Conservation (phyloP, 2,888 invertebrate species). For the Parnassius orleans region DNA sequence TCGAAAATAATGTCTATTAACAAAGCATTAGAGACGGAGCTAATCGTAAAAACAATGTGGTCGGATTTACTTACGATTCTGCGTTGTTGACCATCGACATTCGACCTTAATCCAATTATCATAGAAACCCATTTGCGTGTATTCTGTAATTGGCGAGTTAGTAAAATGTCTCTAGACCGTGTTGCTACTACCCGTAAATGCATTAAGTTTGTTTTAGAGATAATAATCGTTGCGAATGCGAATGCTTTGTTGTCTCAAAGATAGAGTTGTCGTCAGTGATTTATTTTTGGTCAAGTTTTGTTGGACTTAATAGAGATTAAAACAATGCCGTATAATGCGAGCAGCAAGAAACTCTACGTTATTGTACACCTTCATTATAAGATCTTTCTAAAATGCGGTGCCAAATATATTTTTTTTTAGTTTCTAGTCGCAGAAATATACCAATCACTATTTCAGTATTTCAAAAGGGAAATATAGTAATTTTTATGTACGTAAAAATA, state of each 20-base stretch:
- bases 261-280: constrained; percentile 77
- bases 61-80: constrained; percentile 31
- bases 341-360: constrained; percentile 23
- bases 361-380: constrained; percentile 13
- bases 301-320: constrained; percentile 63
- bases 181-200: constrained; percentile 79
- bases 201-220: constrained; percentile 79
- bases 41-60: constrained; percentile 36
- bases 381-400: neutral
- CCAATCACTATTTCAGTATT: too few relatives aligned
- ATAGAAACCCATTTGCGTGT: constrained; percentile 40
- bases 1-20: constrained; percentile 44
- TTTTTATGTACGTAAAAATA: too few relatives aligned
- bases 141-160: constrained; percentile 47
- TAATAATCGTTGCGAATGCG: constrained; percentile 78
- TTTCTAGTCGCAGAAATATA: too few relatives aligned
- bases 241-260: constrained; percentile 70
- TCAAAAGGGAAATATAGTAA: too few relatives aligned
- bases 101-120: constrained; percentile 41
- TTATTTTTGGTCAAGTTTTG: constrained; percentile 74
- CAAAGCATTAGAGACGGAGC: constrained; percentile 38
- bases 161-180: constrained; percentile 75
- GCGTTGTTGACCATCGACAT: constrained; percentile 33
- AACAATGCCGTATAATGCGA: constrained; percentile 45
- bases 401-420: neutral